Evolutionary conservation across 1,140 invertebrate species (phyloP).

Genomic region (Rhopalosiphum padi): DNA sequence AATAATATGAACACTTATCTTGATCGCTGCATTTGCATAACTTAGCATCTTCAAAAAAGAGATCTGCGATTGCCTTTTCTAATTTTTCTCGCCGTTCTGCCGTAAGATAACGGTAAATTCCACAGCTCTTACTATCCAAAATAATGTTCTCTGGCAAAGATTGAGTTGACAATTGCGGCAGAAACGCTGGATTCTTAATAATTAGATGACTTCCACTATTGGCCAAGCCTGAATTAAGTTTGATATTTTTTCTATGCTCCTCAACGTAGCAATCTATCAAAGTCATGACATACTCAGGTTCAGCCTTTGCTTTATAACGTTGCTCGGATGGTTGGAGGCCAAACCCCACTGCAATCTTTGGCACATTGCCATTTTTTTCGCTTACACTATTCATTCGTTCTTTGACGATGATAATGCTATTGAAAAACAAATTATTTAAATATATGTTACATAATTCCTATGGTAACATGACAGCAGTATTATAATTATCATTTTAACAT

Average conservation of each 20-base stretch:
- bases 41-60: neutral
- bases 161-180: neutral
- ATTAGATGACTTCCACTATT: neutral
- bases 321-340: neutral
- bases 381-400: neutral
- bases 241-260: neutral
- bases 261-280: neutral
- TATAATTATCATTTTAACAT: no score
- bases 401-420: neutral
- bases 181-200: neutral
- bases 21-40: neutral
- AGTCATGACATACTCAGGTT: neutral
- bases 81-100: neutral
- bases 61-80: neutral
- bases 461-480: neutral
- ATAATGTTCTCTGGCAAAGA: neutral
- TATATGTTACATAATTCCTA: neutral
- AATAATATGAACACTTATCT: neutral
- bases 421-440: neutral
- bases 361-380: no score
- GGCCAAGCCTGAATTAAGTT: neutral
- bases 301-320: neutral
- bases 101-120: neutral
- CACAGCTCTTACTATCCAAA: neutral
- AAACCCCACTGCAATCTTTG: neutral